A percentile compares a stretch with the other conserved stretches of the same genome.
Evolutionary conservation across 2,888 invertebrate genomes (phyloP).

Genomic region (Synergus japonicus): DNA sequence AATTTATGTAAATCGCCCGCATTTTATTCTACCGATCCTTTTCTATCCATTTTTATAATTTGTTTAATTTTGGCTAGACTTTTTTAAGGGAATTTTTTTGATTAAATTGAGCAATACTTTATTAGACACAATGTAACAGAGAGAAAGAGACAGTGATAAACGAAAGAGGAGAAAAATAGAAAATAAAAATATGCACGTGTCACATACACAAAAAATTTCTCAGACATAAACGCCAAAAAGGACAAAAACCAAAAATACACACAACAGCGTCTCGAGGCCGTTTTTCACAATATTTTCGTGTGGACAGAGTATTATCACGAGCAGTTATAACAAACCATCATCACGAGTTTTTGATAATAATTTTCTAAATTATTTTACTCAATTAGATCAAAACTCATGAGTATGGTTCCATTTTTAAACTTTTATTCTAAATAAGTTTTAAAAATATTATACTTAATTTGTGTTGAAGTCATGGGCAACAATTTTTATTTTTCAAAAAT

Average conservation of each 20-base stretch:
- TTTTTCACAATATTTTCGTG: constrained; percentile 51
- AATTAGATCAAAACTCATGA: constrained; percentile 27
- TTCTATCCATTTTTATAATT: constrained; percentile 44
- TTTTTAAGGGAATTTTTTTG: constrained; percentile 11
- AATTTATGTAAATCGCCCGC: constrained; percentile 53
- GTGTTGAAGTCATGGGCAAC: neutral
- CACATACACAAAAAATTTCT: constrained; percentile 62
- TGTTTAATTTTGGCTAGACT: constrained; percentile 16
- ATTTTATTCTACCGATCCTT: constrained; percentile 53
- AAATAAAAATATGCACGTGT: constrained; percentile 53
- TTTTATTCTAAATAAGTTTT: neutral
- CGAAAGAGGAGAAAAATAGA: constrained; percentile 53
- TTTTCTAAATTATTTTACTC: neutral
- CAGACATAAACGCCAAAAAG: constrained; percentile 59
- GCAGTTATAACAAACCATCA: constrained; percentile 25
- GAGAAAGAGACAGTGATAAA: constrained; percentile 51
- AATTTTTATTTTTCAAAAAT: neutral
- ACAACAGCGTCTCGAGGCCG: constrained; percentile 68
- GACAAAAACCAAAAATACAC: constrained; percentile 69
- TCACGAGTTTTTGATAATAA: constrained; percentile 10
- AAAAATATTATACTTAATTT: neutral
- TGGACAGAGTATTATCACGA: constrained; percentile 9
- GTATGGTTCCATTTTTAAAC: constrained; percentile 2
- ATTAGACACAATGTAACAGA: constrained; percentile 51
- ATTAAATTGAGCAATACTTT: constrained; percentile 30